These are phyloP conservation scores for Drosophila ogumai DNA, from an alignment of 1,140 invertebrate genomes.

Conservation along the genomic window DNA sequence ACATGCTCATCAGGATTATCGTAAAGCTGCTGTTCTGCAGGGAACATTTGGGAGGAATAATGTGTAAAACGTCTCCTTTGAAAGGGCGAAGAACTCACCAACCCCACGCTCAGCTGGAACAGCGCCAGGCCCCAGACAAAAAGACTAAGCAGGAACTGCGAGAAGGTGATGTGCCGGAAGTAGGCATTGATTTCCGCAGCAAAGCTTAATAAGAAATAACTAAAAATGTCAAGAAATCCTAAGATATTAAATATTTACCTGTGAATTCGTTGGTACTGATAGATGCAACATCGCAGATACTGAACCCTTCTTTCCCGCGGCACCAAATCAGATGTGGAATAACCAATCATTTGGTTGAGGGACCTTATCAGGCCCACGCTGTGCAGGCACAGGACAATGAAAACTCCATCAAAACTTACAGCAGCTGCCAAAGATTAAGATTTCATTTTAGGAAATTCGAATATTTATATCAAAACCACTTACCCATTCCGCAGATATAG, in stretches of 20 bases:
- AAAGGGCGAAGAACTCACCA: slow-evolving; percentile 37
- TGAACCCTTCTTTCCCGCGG: slow-evolving; percentile 58
- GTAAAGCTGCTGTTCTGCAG: slow-evolving; percentile 55
- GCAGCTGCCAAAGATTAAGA: slow-evolving; percentile 46
- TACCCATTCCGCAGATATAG: slow-evolving; percentile 74
- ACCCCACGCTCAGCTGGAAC: slow-evolving; percentile 73
- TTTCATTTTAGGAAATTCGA: neutral
- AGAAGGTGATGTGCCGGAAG: slow-evolving; percentile 64
- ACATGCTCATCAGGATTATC: slow-evolving; percentile 72
- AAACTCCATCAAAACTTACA: slow-evolving; percentile 74
- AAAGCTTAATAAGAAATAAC: slow-evolving; percentile 25
- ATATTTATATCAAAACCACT: neutral
- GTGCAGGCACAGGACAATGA: slow-evolving; percentile 74
- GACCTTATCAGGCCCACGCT: slow-evolving; percentile 63
- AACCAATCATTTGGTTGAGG: slow-evolving; percentile 60
- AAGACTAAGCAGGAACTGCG: slow-evolving; percentile 74
- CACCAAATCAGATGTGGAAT: slow-evolving; percentile 59
- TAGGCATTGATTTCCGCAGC: slow-evolving; percentile 57
- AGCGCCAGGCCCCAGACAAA: slow-evolving; percentile 66
- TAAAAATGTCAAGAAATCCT: neutral
- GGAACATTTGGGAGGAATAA: neutral
- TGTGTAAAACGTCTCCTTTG: neutral
- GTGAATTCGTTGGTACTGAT: slow-evolving; percentile 68
- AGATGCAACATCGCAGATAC: slow-evolving; percentile 72
- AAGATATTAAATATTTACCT: neutral